A percentile compares a stretch with the other conserved stretches of the same genome.
phyloP scores from a whole-genome alignment of 2,888 invertebrate species.

The Lepidocyrtoides sp. region DNA sequence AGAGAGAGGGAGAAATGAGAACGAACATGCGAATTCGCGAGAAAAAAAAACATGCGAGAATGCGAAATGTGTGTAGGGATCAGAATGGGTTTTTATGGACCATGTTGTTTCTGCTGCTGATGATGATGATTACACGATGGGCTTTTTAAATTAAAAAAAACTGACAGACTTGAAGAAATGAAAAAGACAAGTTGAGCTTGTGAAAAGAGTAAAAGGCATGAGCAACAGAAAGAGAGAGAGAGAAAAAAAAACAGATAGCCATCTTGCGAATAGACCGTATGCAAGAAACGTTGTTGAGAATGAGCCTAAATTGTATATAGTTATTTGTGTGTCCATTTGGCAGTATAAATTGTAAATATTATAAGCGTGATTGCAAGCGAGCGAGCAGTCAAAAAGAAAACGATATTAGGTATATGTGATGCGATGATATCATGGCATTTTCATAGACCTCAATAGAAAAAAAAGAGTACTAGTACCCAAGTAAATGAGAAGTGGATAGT shows the following conservation, averaged over 20 bases:
- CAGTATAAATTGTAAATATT: conserved; percentile 40
- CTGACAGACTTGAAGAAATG: conserved; percentile 32
- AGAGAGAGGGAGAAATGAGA: conserved; percentile 38
- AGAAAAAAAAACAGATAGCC: conserved; percentile 44
- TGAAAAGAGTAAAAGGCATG: conserved; percentile 1
- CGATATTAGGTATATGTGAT: conserved; percentile 1
- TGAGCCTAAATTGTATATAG: too few species aligned
- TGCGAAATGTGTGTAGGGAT: conserved; percentile 57
- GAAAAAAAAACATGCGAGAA: conserved; percentile 57
- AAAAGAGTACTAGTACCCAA: background rate
- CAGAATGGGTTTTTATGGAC: conserved; percentile 37
- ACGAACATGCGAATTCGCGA: conserved; percentile 54
- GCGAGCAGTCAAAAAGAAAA: background rate
- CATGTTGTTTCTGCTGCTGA: conserved; percentile 19
- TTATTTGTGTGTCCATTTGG: conserved; percentile 16
- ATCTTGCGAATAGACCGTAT: conserved; percentile 51
- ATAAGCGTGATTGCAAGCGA: conserved; percentile 43
- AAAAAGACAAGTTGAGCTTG: background rate
- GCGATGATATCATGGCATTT: conserved; percentile 54
- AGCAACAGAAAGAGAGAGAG: background rate
- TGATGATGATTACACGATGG: conserved; percentile 44
- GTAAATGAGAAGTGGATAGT: conserved; percentile 5
- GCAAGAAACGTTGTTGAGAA: background rate
- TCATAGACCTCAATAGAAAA: conserved; percentile 12
- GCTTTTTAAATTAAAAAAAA: conserved; percentile 62